Evolutionary conservation across 1,140 invertebrate genomes (phyloP).

Genomic region (Cydia strobilella): DNA sequence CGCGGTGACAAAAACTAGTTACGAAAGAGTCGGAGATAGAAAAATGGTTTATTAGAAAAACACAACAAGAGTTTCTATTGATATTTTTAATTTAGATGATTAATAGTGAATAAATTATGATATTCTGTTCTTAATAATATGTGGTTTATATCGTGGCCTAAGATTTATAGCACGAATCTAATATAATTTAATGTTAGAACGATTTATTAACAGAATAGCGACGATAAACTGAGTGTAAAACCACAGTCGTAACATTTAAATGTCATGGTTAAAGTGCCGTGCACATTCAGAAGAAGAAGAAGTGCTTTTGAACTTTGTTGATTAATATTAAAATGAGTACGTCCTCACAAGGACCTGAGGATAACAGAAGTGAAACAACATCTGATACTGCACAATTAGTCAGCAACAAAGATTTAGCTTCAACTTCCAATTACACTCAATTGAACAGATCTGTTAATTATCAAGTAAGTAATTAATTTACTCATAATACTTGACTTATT

Average conservation of each 20-base stretch:
- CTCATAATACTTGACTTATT: not conserved
- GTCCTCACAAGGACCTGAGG: constrained; percentile 43
- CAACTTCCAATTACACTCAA: constrained; percentile 58
- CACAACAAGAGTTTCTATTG: not conserved
- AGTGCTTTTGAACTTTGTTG: constrained; percentile 16
- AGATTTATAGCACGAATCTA: not conserved
- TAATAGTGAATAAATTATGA: not conserved
- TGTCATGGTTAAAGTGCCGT: not conserved
- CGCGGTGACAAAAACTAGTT: not conserved
- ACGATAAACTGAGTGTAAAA: not conserved
- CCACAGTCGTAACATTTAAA: not conserved
- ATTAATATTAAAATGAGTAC: constrained; percentile 53
- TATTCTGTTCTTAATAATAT: not conserved
- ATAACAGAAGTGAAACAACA: constrained; percentile 53
- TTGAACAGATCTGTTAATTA: constrained; percentile 54
- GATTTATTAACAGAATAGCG: not conserved
- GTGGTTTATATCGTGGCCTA: not conserved
- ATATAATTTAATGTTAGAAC: not conserved
- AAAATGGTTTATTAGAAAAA: not conserved
- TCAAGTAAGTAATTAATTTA: constrained; percentile 49
- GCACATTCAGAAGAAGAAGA: not conserved
- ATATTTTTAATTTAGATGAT: not conserved
- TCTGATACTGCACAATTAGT: constrained; percentile 66
- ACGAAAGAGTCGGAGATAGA: not conserved
- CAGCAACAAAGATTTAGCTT: constrained; percentile 57